Percentiles rank a stretch among this genome's conserved stretches.
Evolutionary conservation across 23 tunicate genomes (phyloP).

Genomic region (Ascidia mentula): DNA sequence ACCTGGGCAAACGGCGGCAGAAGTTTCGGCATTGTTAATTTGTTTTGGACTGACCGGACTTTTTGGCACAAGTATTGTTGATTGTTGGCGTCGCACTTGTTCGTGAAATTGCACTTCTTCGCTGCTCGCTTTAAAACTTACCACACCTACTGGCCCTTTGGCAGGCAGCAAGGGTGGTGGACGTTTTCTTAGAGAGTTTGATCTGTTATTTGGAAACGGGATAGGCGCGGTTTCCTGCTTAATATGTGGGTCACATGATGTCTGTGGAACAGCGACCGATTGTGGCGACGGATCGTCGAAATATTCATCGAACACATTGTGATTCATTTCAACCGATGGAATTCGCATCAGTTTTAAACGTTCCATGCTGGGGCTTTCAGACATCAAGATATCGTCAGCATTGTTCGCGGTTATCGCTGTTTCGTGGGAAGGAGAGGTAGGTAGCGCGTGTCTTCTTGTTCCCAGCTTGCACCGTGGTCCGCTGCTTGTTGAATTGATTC

Average conservation of each 20-base stretch:
- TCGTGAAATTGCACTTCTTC: neutral
- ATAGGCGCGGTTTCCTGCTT: neutral
- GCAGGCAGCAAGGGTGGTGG: conserved; percentile 19
- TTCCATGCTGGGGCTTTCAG: conserved; percentile 18
- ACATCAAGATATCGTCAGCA: neutral
- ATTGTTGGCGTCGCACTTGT: neutral
- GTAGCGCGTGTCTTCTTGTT: conserved; percentile 30
- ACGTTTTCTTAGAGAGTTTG: neutral
- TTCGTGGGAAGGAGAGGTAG: conserved; percentile 18
- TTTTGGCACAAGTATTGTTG: neutral
- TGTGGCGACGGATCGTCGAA: conserved; percentile 9
- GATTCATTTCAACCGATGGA: conserved; percentile 75
- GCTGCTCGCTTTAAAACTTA: conserved; percentile 6
- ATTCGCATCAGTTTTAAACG: conserved; percentile 41
- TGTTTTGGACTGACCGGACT: neutral
- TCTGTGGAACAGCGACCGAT: neutral
- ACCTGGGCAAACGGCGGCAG: neutral
- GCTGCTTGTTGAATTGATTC: neutral
- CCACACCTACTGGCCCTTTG: conserved; percentile 18
- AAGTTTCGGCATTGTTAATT: neutral
- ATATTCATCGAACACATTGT: conserved; percentile 62
- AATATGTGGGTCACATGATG: neutral
- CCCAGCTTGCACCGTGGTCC: conserved; percentile 27
- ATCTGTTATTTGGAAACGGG: neutral
- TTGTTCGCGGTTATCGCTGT: neutral